Evolutionary conservation across 2,797 vertebrate species (phyloP).

Genomic region (Schizopygopsis malacanthus): DNA sequence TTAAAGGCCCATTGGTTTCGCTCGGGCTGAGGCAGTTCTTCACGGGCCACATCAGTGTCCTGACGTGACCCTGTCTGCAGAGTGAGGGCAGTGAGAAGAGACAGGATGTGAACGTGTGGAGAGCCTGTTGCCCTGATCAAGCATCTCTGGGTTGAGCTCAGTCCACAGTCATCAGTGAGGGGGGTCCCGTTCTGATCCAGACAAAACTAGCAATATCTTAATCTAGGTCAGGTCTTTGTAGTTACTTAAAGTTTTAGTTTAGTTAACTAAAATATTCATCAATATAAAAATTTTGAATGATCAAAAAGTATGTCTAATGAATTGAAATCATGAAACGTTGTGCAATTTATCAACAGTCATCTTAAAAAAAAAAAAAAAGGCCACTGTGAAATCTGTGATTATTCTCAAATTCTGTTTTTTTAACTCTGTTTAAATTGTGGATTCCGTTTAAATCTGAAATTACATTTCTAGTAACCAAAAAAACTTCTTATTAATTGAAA

Average conservation of each 20-base stretch:
- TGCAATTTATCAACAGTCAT: background rate
- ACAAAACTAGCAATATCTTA: background rate
- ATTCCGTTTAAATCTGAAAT: background rate
- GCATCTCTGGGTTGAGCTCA: background rate
- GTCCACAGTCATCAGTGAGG: background rate
- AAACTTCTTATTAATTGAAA: background rate
- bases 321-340: background rate
- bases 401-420: background rate
- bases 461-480: background rate
- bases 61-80: background rate
- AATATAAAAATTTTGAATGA: background rate
- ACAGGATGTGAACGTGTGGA: background rate
- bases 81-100: slow-evolving; percentile 10
- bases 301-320: too few relatives aligned
- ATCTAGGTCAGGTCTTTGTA: background rate
- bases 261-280: background rate
- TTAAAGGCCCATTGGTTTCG: slow-evolving; percentile 42
- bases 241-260: background rate
- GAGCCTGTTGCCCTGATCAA: background rate
- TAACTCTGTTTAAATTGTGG: background rate
- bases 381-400: background rate
- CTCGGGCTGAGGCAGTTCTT: background rate
- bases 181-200: background rate
- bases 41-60: background rate
- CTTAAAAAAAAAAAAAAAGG: background rate